Evolutionary conservation across 2,888 invertebrate genomes (phyloP).

Genomic region (Bibio marci): DNA sequence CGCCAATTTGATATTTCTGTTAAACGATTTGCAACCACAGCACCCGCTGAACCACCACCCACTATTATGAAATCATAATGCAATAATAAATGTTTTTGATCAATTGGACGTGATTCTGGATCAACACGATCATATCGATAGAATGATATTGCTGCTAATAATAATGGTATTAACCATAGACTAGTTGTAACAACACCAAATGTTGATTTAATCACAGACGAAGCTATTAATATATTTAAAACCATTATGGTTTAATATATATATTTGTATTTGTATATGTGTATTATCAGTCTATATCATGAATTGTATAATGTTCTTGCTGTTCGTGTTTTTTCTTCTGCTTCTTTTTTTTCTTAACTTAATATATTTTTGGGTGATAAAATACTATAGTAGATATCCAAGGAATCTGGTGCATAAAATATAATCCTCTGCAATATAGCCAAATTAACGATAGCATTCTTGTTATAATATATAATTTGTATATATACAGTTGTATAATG

Average conservation of each 20-base stretch:
- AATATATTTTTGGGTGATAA: too few relatives aligned
- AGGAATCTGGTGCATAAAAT: too few relatives aligned
- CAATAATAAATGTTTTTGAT: conserved; percentile 36
- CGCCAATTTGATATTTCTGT: conserved; percentile 63
- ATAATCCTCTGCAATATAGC: too few relatives aligned
- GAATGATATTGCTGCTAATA: conserved; percentile 65
- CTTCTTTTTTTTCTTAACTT: too few relatives aligned
- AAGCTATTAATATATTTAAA: conserved; percentile 53
- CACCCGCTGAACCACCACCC: conserved; percentile 80
- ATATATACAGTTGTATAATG: too few relatives aligned
- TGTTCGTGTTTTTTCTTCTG: too few relatives aligned
- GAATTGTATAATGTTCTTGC: too few relatives aligned
- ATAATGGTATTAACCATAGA: conserved; percentile 66
- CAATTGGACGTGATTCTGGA: conserved; percentile 59
- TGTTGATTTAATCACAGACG: conserved; percentile 57
- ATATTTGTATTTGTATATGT: too few relatives aligned
- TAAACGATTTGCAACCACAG: conserved; percentile 68
- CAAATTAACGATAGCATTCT: too few relatives aligned
- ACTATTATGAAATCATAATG: conserved; percentile 75
- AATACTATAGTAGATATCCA: too few relatives aligned
- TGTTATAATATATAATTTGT: too few relatives aligned
- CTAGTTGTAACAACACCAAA: conserved; percentile 59
- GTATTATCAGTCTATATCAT: too few relatives aligned
- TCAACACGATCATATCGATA: conserved; percentile 66
- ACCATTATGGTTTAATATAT: conserved; percentile 35